These are phyloP conservation scores for Anaspis maculata DNA, from an alignment of 2,888 invertebrate genomes.

Conservation along the genomic window DNA sequence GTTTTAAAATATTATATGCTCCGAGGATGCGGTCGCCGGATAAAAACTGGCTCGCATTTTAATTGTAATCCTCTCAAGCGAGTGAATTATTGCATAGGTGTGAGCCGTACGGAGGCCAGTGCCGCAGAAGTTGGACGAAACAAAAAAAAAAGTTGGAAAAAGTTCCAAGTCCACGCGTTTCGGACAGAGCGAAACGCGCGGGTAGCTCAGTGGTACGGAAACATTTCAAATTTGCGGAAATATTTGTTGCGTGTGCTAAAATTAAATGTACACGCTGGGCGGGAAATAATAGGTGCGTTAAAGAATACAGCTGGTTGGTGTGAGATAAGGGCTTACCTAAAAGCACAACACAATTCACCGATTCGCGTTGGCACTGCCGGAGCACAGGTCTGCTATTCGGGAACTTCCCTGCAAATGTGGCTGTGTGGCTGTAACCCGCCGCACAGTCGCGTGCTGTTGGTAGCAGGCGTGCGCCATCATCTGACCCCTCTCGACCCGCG, in stretches of 20 bases:
- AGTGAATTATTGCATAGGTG: not conserved
- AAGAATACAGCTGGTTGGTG: conserved; percentile 15
- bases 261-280: conserved; percentile 17
- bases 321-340: conserved; percentile 22
- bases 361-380: conserved; percentile 16
- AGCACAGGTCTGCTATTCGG: conserved; percentile 26
- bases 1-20: conserved; percentile 15
- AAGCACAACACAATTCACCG: conserved; percentile 24
- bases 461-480: conserved; percentile 45
- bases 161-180: not conserved
- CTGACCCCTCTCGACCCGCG: conserved; percentile 44
- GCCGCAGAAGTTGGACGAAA: not conserved
- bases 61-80: not conserved
- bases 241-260: conserved; percentile 20
- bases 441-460: conserved; percentile 40
- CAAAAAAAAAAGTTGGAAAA: not conserved
- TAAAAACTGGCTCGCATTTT: not conserved
- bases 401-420: conserved; percentile 36
- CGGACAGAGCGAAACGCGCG: too few species aligned
- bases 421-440: conserved; percentile 36
- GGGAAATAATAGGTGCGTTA: conserved; percentile 11
- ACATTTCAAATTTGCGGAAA: conserved; percentile 1
- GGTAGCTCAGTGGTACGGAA: too few species aligned
- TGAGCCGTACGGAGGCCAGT: not conserved
- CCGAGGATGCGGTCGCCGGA: not conserved